Percentiles rank a stretch among this genome's conserved stretches.
These are phyloP conservation scores for Pocillopora grandis DNA, from an alignment of 92 coral and sea anemone species.

Conservation along the genomic window DNA sequence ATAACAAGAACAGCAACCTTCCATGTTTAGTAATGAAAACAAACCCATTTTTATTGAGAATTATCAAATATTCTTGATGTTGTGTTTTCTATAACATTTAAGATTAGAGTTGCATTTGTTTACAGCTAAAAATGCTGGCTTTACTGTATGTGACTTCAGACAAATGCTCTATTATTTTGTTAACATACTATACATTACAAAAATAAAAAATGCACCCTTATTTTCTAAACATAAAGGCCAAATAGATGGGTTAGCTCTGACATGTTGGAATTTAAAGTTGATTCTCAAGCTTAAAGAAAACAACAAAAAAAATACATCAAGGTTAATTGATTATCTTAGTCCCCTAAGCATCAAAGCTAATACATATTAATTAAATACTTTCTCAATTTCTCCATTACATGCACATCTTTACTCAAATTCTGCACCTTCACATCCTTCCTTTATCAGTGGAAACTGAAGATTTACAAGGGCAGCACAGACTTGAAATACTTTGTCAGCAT, in stretches of 20 bases:
- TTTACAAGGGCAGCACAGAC: constrained; percentile 46
- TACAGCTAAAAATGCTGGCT: no score
- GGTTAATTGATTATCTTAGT: not conserved
- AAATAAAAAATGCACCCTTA: not conserved
- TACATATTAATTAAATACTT: not conserved
- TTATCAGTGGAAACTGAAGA: constrained; percentile 38
- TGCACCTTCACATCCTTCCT: constrained; percentile 36
- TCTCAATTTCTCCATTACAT: not conserved
- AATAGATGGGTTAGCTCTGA: not conserved
- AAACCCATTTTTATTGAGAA: constrained; percentile 1
- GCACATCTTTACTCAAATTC: constrained; percentile 37
- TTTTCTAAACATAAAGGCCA: not conserved
- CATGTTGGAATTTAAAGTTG: not conserved
- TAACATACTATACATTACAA: constrained; percentile 2
- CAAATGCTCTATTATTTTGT: not conserved
- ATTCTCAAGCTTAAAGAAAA: not conserved
- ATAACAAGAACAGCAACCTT: constrained; percentile 16
- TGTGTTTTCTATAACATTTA: constrained; percentile 22
- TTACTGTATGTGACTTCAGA: not conserved
- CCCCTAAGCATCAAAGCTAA: no score
- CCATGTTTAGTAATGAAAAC: constrained; percentile 9
- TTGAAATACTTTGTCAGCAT: constrained; percentile 44
- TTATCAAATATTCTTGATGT: constrained; percentile 1
- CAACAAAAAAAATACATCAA: not conserved
- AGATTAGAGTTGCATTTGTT: not conserved